Percentiles rank a stretch among this genome's conserved stretches.
These are phyloP conservation scores for Anthopleura sola DNA, from an alignment of 64 coral and sea anemone genomes.

Conservation along the genomic window DNA sequence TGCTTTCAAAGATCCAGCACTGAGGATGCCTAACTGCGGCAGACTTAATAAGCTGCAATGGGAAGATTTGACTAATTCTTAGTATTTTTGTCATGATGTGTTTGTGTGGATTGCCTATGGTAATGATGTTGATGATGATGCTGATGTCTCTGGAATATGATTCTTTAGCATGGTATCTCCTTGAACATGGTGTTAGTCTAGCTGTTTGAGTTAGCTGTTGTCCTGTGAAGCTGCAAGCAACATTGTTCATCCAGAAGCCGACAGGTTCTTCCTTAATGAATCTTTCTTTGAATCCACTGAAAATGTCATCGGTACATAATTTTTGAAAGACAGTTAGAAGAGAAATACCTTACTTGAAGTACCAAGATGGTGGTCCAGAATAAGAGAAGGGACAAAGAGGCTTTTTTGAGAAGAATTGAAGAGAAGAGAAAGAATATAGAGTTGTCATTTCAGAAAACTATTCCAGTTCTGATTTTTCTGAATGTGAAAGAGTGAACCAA, in stretches of 20 bases:
- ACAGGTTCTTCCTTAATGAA: not conserved
- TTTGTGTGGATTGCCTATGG: constrained; percentile 1
- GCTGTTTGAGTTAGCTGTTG: not conserved
- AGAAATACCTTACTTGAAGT: not conserved
- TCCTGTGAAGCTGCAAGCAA: not conserved
- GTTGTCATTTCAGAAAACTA: too few species aligned
- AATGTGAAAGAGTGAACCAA: not conserved
- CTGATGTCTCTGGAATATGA: not conserved
- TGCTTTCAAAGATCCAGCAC: constrained; percentile 88
- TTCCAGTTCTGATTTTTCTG: too few species aligned
- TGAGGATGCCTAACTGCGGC: constrained; percentile 58
- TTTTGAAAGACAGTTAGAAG: not conserved
- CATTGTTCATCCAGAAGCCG: not conserved
- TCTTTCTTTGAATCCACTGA: not conserved
- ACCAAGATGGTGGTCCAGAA: not conserved
- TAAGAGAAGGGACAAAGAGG: not conserved
- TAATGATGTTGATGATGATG: constrained; percentile 23
- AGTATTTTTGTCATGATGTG: not conserved
- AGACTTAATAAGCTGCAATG: constrained; percentile 88
- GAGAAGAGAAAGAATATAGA: not conserved
- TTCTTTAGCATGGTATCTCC: not conserved
- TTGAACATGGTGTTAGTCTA: constrained; percentile 1
- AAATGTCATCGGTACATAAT: not conserved
- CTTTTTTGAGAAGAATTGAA: not conserved
- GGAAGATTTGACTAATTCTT: constrained; percentile 7